Conservation (phyloP, 2,888 invertebrate genomes). For the Scaptomyza polygonia region DNA sequence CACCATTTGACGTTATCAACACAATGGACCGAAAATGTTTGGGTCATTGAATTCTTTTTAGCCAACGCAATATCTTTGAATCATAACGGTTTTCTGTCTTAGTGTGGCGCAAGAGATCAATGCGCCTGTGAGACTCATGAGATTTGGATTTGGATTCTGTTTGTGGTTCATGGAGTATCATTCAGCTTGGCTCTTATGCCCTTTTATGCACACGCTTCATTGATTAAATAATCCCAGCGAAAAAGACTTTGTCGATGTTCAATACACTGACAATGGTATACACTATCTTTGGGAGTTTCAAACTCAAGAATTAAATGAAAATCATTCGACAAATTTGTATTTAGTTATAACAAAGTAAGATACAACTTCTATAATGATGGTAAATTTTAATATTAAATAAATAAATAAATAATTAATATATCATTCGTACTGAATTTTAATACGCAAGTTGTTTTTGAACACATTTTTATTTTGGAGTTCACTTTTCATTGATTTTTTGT, state of each 20-base stretch:
- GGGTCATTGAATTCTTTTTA: constrained; percentile 71
- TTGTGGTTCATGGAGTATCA: constrained; percentile 46
- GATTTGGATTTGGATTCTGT: background rate
- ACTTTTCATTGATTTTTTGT: no score
- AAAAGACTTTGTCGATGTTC: constrained; percentile 5
- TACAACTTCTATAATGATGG: no score
- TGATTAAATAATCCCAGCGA: constrained; percentile 72
- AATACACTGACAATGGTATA: constrained; percentile 30
- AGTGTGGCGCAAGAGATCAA: constrained; percentile 61
- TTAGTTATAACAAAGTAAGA: no score
- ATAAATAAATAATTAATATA: no score
- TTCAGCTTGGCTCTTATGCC: constrained; percentile 53
- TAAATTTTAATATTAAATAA: no score
- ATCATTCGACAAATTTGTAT: no score
- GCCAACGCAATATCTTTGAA: constrained; percentile 58
- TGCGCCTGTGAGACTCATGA: constrained; percentile 43
- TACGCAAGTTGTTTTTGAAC: no score
- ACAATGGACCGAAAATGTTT: constrained; percentile 71
- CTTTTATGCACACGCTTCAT: constrained; percentile 64
- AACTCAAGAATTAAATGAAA: no score
- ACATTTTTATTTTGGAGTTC: no score
- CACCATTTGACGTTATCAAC: constrained; percentile 76
- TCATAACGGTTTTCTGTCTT: constrained; percentile 66
- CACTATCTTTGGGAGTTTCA: constrained; percentile 25
- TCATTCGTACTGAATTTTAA: no score